Conservation (phyloP, 2,113 vertebrate genomes). For the Hassar affinis region DNA sequence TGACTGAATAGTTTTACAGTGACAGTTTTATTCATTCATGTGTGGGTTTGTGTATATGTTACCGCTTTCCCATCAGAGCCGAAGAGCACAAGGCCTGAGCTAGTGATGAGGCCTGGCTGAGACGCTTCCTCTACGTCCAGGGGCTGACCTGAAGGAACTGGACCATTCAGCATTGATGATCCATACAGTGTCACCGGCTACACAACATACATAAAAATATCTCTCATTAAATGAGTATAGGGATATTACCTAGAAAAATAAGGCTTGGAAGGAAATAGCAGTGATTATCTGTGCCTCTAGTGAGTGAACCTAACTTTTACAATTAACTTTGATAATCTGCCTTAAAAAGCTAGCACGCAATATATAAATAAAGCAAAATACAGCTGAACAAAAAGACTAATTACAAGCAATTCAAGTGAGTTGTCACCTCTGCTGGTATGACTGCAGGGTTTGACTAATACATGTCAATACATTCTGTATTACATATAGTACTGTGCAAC, state of each 20-base stretch:
- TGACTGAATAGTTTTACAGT: no score
- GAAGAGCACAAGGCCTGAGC: constrained; percentile 78
- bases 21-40: no score
- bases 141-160: constrained; percentile 65
- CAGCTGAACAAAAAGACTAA: background rate
- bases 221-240: background rate
- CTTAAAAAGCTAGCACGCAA: background rate
- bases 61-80: constrained; percentile 79
- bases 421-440: background rate
- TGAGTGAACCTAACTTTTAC: background rate
- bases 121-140: constrained; percentile 76
- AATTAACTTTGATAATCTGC: background rate
- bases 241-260: background rate
- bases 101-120: constrained; percentile 73
- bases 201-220: constrained; percentile 23
- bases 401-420: background rate
- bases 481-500: no score
- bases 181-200: constrained; percentile 83
- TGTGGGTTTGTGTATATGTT: constrained; percentile 21
- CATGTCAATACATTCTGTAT: background rate
- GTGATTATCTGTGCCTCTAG: background rate
- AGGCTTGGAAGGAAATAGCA: background rate
- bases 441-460: background rate
- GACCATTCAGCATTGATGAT: constrained; percentile 68
- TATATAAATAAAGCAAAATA: no score